phyloP scores from a whole-genome alignment of 2,888 invertebrate species.

The Periphyllus acericola region DNA sequence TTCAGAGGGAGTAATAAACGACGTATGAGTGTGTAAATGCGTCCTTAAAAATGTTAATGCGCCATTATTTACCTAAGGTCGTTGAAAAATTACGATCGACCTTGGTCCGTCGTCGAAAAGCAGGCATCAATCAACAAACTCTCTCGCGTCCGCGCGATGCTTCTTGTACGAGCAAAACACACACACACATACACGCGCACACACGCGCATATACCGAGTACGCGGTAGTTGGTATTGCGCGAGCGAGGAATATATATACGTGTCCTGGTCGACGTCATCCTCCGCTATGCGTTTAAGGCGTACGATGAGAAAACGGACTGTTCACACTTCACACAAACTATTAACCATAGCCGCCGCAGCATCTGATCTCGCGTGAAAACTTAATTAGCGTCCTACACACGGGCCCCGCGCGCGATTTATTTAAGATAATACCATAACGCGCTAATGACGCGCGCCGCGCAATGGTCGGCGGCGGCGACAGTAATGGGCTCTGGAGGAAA shows the following conservation, averaged over 20 bases:
- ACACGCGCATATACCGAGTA: slow-evolving; percentile 1
- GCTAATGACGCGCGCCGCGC: slow-evolving; percentile 50
- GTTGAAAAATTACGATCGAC: slow-evolving; percentile 53
- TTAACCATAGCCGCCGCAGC: slow-evolving; percentile 17
- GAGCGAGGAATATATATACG: slow-evolving; percentile 8
- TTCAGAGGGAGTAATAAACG: slow-evolving; percentile 5
- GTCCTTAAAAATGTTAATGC: slow-evolving; percentile 52
- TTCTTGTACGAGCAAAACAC: slow-evolving; percentile 15
- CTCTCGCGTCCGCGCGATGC: slow-evolving; percentile 6
- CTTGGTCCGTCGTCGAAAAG: slow-evolving; percentile 50
- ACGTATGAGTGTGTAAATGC: neutral
- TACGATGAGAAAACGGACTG: slow-evolving; percentile 50
- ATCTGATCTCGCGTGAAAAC: slow-evolving; percentile 55
- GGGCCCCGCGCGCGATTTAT: slow-evolving; percentile 46
- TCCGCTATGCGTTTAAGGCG: neutral
- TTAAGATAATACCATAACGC: slow-evolving; percentile 51
- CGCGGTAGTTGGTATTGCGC: slow-evolving; percentile 43
- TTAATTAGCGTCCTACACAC: slow-evolving; percentile 56
- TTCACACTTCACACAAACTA: slow-evolving; percentile 58
- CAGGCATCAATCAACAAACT: slow-evolving; percentile 56
- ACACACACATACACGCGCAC: neutral
- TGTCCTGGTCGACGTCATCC: slow-evolving; percentile 2
- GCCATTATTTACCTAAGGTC: slow-evolving; percentile 61
- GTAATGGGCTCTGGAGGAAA: slow-evolving; percentile 41
- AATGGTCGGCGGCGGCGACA: neutral